phyloP scores from a whole-genome alignment of 2,888 invertebrate genomes.

The Galerucella nymphaeae region DNA sequence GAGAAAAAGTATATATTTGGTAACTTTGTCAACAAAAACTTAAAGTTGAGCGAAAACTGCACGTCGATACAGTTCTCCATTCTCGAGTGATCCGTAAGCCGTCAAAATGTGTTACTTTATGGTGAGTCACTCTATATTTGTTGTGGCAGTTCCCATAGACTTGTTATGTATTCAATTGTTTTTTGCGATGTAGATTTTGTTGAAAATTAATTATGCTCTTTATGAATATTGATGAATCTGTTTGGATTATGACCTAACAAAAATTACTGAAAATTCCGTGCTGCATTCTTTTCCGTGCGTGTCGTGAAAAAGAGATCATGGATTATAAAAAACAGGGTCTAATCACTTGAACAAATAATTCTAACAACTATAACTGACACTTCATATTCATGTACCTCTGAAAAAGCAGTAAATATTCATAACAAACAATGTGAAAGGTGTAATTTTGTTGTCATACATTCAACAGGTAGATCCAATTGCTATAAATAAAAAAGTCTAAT shows the following conservation, averaged over 20 bases:
- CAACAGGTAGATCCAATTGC: slow-evolving; percentile 31
- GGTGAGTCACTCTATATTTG: no score
- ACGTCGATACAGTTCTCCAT: no score
- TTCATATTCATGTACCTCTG: slow-evolving; percentile 1
- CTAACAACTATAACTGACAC: neutral
- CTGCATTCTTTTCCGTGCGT: neutral
- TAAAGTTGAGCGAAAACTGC: no score
- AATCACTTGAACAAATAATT: slow-evolving; percentile 17
- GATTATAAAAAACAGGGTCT: neutral
- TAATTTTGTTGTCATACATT: slow-evolving; percentile 32
- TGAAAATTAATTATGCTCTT: no score
- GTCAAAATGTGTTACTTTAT: no score
- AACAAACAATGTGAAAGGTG: slow-evolving; percentile 33
- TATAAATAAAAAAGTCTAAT: slow-evolving; percentile 40
- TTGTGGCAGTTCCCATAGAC: no score
- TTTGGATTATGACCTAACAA: neutral
- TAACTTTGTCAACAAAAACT: no score
- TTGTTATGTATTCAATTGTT: no score
- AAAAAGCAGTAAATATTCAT: slow-evolving; percentile 33
- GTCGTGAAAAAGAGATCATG: neutral
- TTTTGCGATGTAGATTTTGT: no score
- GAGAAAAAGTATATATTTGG: no score
- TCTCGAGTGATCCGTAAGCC: no score
- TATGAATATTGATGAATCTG: no score
- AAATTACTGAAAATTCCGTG: neutral